These are phyloP conservation scores for Otus sunia DNA, from an alignment of 2,113 vertebrate genomes.

Conservation along the genomic window DNA sequence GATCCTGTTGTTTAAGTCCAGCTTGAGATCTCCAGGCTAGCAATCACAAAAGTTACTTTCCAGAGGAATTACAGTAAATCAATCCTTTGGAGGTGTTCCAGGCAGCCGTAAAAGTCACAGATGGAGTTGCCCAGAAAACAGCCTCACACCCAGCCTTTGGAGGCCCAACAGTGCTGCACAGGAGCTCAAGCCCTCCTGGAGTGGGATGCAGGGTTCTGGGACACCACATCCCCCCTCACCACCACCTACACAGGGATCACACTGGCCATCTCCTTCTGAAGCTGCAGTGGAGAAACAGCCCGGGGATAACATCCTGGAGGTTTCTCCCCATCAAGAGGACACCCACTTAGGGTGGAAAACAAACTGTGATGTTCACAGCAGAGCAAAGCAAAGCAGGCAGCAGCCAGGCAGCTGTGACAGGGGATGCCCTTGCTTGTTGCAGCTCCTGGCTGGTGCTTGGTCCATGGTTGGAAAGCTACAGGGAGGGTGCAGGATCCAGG, in stretches of 20 bases:
- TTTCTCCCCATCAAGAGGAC: neutral
- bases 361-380: neutral
- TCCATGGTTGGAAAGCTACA: accelerated
- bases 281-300: neutral
- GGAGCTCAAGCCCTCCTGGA: neutral
- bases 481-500: neutral
- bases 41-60: constrained; percentile 61
- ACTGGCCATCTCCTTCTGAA: neutral
- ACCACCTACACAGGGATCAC: neutral
- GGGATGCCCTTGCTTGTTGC: neutral
- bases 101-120: neutral
- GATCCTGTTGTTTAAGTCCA: constrained; percentile 65
- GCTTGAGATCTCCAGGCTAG: constrained; percentile 52
- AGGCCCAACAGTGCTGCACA: neutral
- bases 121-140: neutral
- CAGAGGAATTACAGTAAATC: constrained; percentile 58
- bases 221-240: neutral
- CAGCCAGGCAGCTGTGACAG: neutral
- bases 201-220: neutral
- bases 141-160: neutral
- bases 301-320: neutral
- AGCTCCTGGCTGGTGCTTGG: neutral
- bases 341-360: neutral
- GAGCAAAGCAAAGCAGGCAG: neutral
- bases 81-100: neutral